These are phyloP conservation scores for Drosophila subpulchrella DNA, from an alignment of 1,140 invertebrate species.

Conservation along the genomic window DNA sequence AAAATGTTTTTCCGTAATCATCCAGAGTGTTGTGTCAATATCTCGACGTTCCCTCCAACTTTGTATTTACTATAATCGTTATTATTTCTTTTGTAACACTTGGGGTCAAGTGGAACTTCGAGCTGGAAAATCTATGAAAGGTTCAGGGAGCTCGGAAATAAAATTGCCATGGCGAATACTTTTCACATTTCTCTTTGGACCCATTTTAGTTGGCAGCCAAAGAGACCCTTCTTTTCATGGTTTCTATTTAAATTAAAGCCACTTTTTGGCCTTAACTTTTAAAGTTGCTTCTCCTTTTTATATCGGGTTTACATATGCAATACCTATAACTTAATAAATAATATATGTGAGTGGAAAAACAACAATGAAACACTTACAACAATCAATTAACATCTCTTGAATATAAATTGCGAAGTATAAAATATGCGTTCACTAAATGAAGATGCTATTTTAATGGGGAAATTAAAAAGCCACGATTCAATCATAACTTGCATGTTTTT, in stretches of 20 bases:
- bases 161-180: not conserved
- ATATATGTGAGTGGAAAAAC: not conserved
- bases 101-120: slow-evolving; percentile 14
- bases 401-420: not conserved
- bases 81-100: slow-evolving; percentile 34
- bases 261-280: no score
- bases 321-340: not conserved
- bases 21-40: slow-evolving; percentile 79
- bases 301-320: no score
- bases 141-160: not conserved
- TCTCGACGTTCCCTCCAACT: slow-evolving; percentile 18
- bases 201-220: not conserved
- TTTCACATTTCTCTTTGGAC: no score
- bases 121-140: not conserved
- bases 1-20: slow-evolving; percentile 73
- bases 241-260: no score
- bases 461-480: not conserved
- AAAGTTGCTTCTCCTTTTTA: no score
- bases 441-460: slow-evolving; percentile 9
- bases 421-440: not conserved
- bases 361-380: no score
- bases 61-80: slow-evolving; percentile 29
- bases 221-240: no score
- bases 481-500: slow-evolving; percentile 9
- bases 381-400: slow-evolving; percentile 1